Conservation (phyloP, 2,797 vertebrate species). For the Triplophysa bombifrons region DNA sequence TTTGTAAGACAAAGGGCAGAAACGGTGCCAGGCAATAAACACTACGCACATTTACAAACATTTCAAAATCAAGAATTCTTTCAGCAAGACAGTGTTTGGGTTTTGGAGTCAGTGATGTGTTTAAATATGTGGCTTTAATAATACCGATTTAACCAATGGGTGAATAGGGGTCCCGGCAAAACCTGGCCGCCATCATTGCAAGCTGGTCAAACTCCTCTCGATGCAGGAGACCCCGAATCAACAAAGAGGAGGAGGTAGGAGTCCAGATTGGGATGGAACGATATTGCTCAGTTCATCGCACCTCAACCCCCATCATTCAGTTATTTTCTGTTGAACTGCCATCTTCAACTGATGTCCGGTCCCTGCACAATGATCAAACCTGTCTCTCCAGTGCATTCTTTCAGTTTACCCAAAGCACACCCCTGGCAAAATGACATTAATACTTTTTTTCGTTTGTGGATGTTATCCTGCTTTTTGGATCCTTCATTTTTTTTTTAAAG, state of each 20-base stretch:
- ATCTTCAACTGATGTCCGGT: background rate
- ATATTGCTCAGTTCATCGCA: constrained; percentile 50
- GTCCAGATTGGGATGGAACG: constrained; percentile 55
- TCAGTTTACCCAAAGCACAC: background rate
- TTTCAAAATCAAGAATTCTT: background rate
- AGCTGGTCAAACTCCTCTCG: constrained; percentile 84
- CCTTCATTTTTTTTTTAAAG: background rate
- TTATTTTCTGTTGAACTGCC: constrained; percentile 21
- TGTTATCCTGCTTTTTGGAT: constrained; percentile 20
- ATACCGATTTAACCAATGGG: constrained; percentile 85
- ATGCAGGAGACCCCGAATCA: constrained; percentile 88
- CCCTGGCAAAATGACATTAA: background rate
- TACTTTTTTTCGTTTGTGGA: constrained; percentile 1
- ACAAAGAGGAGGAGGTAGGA: constrained; percentile 99
- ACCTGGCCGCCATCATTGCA: constrained; percentile 88
- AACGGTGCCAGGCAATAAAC: background rate
- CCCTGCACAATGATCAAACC: background rate
- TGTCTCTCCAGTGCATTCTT: background rate
- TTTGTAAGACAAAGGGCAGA: no score
- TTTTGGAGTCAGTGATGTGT: background rate
- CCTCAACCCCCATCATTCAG: constrained; percentile 43
- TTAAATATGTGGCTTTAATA: constrained; percentile 48
- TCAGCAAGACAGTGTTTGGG: background rate
- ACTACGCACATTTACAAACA: background rate
- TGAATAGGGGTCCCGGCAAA: constrained; percentile 95